Percentiles rank a stretch among this genome's conserved stretches.
Conservation (phyloP, 1,140 invertebrate species). For the Drosophila paulistorum region DNA sequence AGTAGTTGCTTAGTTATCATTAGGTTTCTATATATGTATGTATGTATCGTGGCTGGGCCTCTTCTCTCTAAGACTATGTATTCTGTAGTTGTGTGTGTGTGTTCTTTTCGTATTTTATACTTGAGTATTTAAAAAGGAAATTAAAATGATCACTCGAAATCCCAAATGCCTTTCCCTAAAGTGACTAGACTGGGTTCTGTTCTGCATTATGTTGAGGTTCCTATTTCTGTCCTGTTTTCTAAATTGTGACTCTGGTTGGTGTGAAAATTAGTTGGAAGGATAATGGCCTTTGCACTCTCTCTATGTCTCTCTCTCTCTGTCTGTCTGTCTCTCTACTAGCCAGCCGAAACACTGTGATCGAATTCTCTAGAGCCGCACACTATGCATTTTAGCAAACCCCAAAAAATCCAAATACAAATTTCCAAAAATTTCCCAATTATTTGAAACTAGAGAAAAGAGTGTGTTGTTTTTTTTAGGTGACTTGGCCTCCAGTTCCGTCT, state of each 20-base stretch:
- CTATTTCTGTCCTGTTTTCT: slow-evolving; percentile 19
- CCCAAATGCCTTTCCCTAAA: slow-evolving; percentile 53
- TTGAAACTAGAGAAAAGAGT: slow-evolving; percentile 66
- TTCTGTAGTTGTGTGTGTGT: slow-evolving; percentile 5
- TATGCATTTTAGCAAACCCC: slow-evolving; percentile 8
- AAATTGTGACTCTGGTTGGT: slow-evolving; percentile 17
- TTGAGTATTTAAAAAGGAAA: slow-evolving; percentile 71
- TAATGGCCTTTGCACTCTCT: slow-evolving; percentile 19
- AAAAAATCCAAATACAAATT: slow-evolving; percentile 34
- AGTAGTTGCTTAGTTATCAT: not conserved
- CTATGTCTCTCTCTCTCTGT: not conserved
- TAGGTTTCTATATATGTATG: slow-evolving; percentile 8
- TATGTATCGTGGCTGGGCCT: slow-evolving; percentile 36
- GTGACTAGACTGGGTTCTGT: slow-evolving; percentile 81
- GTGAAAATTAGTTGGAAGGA: slow-evolving; percentile 16
- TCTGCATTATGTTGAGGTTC: slow-evolving; percentile 59
- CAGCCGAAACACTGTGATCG: slow-evolving; percentile 73
- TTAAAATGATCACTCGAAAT: slow-evolving; percentile 1
- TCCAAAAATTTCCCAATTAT: slow-evolving; percentile 8
- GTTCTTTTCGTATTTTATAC: slow-evolving; percentile 74
- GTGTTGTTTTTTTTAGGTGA: slow-evolving; percentile 23
- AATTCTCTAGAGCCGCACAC: slow-evolving; percentile 42
- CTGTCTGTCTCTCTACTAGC: slow-evolving; percentile 4
- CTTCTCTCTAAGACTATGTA: slow-evolving; percentile 42
- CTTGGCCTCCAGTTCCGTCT: slow-evolving; percentile 27